Evolutionary conservation across 2,888 invertebrate species (phyloP).

Genomic region (Eudasyphora cyanicolor): DNA sequence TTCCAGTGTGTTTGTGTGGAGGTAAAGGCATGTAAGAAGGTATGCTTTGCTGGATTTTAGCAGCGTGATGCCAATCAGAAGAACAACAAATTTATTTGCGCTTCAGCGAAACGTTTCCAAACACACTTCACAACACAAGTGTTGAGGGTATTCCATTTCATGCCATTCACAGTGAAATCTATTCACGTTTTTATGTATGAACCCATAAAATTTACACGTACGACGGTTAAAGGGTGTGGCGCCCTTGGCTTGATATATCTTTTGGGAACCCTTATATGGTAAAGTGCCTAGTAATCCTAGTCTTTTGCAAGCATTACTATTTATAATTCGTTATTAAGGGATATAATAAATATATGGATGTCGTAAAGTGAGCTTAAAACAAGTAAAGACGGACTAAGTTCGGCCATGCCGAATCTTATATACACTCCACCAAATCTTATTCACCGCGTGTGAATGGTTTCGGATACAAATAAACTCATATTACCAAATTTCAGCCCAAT

Average conservation of each 20-base stretch:
- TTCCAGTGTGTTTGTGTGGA: not conserved
- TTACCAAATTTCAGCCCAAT: too few relatives aligned
- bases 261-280: not conserved
- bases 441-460: too few relatives aligned
- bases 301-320: too few relatives aligned
- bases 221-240: not conserved
- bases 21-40: not conserved
- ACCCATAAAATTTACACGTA: conserved; percentile 35
- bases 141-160: conserved; percentile 29
- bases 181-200: conserved; percentile 29
- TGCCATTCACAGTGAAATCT: conserved; percentile 25
- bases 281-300: too few relatives aligned
- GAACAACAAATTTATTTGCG: conserved; percentile 36
- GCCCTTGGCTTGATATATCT: not conserved
- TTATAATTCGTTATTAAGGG: too few relatives aligned
- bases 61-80: conserved; percentile 36
- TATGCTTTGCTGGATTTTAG: conserved; percentile 26
- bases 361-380: too few relatives aligned
- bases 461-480: too few relatives aligned
- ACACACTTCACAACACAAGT: conserved; percentile 23
- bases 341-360: too few relatives aligned
- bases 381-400: too few relatives aligned
- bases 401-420: too few relatives aligned
- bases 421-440: too few relatives aligned
- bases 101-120: not conserved